Percentiles rank a stretch among this genome's conserved stretches.
phyloP scores from a whole-genome alignment of 2,797 vertebrate species.

The Sternotherus odoratus region DNA sequence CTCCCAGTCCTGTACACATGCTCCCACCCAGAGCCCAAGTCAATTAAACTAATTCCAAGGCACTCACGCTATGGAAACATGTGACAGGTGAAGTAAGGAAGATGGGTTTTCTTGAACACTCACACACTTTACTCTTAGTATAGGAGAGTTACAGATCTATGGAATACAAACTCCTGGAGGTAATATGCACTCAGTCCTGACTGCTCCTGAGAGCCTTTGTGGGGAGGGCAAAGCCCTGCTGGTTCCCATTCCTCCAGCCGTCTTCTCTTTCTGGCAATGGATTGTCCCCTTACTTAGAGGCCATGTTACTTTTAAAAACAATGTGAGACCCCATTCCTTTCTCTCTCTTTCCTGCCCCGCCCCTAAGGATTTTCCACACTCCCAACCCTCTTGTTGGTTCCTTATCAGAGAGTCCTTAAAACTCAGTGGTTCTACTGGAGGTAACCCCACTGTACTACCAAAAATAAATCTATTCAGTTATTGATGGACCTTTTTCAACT shows the following conservation, averaged over 20 bases:
- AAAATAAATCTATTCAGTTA: not conserved
- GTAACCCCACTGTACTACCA: not conserved
- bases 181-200: not conserved
- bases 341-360: not conserved
- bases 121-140: not conserved
- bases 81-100: not conserved
- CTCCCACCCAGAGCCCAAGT: not conserved
- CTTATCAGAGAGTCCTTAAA: not conserved
- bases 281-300: not conserved
- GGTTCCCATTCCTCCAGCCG: not conserved
- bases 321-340: not conserved
- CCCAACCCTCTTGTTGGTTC: not conserved
- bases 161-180: not conserved
- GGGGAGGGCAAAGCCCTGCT: not conserved
- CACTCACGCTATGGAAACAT: not conserved
- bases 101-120: not conserved
- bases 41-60: not conserved
- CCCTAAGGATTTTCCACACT: not conserved
- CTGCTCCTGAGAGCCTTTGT: not conserved
- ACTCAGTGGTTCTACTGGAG: too few species aligned
- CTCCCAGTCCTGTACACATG: not conserved
- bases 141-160: not conserved
- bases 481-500: not conserved
- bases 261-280: not conserved
- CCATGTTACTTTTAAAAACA: not conserved